phyloP scores from a whole-genome alignment of 1,140 invertebrate species.

The Matsumurasca onukii region DNA sequence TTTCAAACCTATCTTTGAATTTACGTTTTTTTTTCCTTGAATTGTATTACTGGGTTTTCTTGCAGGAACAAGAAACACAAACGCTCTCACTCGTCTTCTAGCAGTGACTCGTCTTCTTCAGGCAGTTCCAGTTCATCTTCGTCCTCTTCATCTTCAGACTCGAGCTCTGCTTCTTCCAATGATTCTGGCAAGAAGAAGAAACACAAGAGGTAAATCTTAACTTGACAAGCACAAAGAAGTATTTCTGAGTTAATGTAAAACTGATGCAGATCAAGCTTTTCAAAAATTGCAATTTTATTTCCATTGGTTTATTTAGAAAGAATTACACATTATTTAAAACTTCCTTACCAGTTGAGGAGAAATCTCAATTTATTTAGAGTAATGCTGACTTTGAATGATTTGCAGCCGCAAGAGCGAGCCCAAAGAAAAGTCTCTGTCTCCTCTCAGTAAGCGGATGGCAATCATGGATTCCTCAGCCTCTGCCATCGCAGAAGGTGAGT shows the following conservation, averaged over 20 bases:
- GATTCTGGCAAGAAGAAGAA: slow-evolving; percentile 59
- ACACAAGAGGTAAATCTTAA: slow-evolving; percentile 57
- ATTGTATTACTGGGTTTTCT: too few relatives aligned
- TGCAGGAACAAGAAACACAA: slow-evolving; percentile 54
- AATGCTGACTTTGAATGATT: background rate
- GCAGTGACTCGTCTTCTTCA: slow-evolving; percentile 53
- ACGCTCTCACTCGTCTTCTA: slow-evolving; percentile 38
- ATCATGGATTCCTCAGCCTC: slow-evolving; percentile 37
- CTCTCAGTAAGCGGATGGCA: slow-evolving; percentile 75
- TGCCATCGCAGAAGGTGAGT: slow-evolving; percentile 35
- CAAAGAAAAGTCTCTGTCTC: slow-evolving; percentile 66
- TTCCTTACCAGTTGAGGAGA: too few relatives aligned
- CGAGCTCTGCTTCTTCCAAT: slow-evolving; percentile 42
- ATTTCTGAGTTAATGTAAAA: background rate
- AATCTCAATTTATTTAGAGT: too few relatives aligned
- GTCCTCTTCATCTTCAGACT: slow-evolving; percentile 58
- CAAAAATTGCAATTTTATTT: too few relatives aligned
- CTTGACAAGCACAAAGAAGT: background rate
- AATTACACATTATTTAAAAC: too few relatives aligned
- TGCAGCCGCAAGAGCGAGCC: slow-evolving; percentile 39
- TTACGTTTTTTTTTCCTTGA: too few relatives aligned
- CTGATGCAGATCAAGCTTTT: too few relatives aligned
- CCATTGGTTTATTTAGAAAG: too few relatives aligned
- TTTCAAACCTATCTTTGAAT: too few relatives aligned
- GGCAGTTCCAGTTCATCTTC: slow-evolving; percentile 56